Base-by-base conservation (phyloP, 2,888 invertebrate genomes). In the Epinotia demarniana region DNA sequence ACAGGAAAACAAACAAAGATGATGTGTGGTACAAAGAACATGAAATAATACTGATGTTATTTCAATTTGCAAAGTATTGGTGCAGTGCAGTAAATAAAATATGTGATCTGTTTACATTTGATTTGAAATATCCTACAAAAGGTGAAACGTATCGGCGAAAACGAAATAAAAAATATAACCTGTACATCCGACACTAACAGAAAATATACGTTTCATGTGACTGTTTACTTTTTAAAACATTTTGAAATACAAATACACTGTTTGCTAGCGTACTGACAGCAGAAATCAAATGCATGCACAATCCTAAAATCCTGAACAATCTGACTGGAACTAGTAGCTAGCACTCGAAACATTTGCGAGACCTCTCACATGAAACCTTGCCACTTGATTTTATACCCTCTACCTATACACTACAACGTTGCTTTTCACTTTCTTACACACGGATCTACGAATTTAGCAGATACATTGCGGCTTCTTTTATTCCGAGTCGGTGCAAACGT, bases 261-360 rank as follows among this genome's bases (percentile, higher is more conserved):
- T 63, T 46, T 19, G 63, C 43, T 46, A 63, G 23, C 23, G 12
- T n/a, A 12, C 11, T 39, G 33, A 18, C 66, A 66, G 53, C n/a
- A 33, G 2, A 55, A 33, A 55, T 16, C 11, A 67, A 57, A 57
- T 57, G 39, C 39, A 39, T 57, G 55, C 55, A 55, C 39, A 67
- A 57, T 39, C 4, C 18, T 18, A 39, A 67, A 55, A 67, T 57
- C 55, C 67, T 27, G 6, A 55, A 39, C 55, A 55, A 57, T 13
- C 39, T 63, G 46, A 46, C 63, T 46, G 16, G 33, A 43, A 46
- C 19, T 46, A 23, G 46, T 8, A 53, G 61, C 39, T 18, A 39
- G 39, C 18, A 11, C 18, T 62, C 11, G 27, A 19, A 23, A 64
- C 55, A 55, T 67, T 33, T 39, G 57, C 55, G 3, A 67, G 55